Evolutionary conservation across 2,797 vertebrate genomes (phyloP).

Genomic region (Dermochelys coriacea): DNA sequence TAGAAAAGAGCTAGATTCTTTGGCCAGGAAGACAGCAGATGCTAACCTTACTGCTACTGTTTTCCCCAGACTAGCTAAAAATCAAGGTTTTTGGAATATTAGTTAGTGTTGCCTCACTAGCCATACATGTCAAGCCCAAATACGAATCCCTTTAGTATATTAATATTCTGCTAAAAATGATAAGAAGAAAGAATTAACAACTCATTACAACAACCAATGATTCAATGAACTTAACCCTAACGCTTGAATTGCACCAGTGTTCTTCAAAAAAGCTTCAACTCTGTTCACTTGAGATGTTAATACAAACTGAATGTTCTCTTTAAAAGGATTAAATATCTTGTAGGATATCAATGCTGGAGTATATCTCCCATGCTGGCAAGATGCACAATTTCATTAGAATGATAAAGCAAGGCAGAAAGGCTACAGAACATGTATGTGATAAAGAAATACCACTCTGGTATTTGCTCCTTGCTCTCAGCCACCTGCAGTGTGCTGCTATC

Average conservation of each 20-base stretch:
- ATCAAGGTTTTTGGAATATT: constrained; percentile 6
- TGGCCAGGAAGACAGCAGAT: not conserved
- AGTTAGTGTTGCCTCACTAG: not conserved
- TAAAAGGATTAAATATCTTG: not conserved
- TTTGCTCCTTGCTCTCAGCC: not conserved
- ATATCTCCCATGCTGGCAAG: not conserved
- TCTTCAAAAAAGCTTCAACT: not conserved
- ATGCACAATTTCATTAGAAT: not conserved
- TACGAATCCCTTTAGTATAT: not conserved
- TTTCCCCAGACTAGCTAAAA: constrained; percentile 13
- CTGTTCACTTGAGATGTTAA: not conserved
- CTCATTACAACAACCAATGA: not conserved
- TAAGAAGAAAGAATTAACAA: not conserved
- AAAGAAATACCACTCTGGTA: not conserved
- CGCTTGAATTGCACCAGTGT: not conserved
- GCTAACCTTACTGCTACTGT: not conserved
- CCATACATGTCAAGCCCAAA: not conserved
- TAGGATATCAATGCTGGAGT: not conserved
- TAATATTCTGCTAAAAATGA: constrained; percentile 11
- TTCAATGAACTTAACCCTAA: constrained; percentile 29
- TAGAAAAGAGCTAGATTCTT: not conserved
- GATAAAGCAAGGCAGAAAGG: constrained; percentile 22
- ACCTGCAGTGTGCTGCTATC: not conserved
- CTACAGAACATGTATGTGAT: not conserved
- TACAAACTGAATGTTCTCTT: not conserved